These are phyloP conservation scores for Psephotus haematonotus DNA, from an alignment of 2,113 vertebrate species.

Conservation along the genomic window DNA sequence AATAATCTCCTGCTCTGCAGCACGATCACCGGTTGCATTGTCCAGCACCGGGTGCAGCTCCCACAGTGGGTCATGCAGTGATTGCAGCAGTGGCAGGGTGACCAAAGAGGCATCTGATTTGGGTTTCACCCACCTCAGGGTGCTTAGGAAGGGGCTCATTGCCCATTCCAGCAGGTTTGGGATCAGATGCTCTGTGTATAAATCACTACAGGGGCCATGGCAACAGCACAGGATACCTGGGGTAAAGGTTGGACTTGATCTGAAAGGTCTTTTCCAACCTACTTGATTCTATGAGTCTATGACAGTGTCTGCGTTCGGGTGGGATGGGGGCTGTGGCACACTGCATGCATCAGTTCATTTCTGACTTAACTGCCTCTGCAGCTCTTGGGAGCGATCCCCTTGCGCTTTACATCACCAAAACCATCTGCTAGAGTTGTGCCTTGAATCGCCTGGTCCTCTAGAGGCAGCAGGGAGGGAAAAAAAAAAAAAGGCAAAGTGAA, in stretches of 20 bases:
- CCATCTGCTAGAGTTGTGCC: slow-evolving; percentile 59
- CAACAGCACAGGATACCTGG: not conserved
- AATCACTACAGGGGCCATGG: not conserved
- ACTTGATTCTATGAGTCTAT: not conserved
- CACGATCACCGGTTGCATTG: accelerated
- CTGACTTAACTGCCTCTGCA: not conserved
- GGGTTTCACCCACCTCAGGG: not conserved
- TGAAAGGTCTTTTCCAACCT: not conserved
- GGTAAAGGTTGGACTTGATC: not conserved
- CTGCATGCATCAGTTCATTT: not conserved
- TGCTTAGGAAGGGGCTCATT: not conserved
- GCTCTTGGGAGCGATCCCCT: slow-evolving; percentile 10
- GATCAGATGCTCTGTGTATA: accelerated
- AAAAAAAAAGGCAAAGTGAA: not conserved
- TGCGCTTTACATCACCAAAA: slow-evolving; percentile 23
- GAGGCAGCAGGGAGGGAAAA: slow-evolving; percentile 55
- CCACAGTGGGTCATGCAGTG: not conserved
- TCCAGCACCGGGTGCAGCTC: accelerated
- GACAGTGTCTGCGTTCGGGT: not conserved
- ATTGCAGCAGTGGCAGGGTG: not conserved
- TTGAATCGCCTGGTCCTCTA: slow-evolving; percentile 52
- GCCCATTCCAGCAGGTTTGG: not conserved
- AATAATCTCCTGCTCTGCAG: not conserved
- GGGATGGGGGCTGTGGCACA: not conserved
- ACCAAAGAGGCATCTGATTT: accelerated